phyloP scores from a whole-genome alignment of 1,140 invertebrate genomes.

The Conus ventricosus region DNA sequence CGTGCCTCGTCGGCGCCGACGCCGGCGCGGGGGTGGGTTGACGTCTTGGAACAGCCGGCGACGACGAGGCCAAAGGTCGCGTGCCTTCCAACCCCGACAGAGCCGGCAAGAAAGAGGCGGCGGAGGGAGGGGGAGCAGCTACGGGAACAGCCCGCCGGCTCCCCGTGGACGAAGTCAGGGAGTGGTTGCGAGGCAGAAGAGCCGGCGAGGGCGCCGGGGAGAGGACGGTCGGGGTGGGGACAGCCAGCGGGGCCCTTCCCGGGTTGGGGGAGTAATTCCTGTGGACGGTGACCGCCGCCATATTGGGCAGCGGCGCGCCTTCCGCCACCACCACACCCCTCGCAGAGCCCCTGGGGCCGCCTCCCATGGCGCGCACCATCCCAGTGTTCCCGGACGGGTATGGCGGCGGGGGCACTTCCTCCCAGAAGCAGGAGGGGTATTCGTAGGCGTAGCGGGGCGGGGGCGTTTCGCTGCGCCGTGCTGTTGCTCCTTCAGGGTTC shows the following conservation, averaged over 20 bases:
- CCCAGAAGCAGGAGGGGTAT: constrained; percentile 38
- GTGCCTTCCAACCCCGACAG: neutral
- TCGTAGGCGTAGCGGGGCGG: constrained; percentile 27
- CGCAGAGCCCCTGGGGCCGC: constrained; percentile 1
- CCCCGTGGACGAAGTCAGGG: neutral
- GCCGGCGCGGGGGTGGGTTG: neutral
- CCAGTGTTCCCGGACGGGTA: neutral
- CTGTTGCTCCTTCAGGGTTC: neutral
- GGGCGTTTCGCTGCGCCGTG: neutral
- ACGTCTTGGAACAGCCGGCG: constrained; percentile 14
- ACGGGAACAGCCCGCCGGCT: neutral
- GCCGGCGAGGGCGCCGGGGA: constrained; percentile 27
- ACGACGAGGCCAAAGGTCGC: constrained; percentile 10
- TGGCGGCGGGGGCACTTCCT: constrained; percentile 36
- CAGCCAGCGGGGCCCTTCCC: neutral
- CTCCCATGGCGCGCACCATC: neutral
- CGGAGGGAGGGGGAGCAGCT: neutral
- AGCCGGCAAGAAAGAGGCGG: neutral
- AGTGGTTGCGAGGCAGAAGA: neutral
- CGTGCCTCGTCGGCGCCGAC: neutral
- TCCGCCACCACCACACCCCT: neutral
- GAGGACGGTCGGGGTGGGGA: constrained; percentile 27
- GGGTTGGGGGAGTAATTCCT: neutral
- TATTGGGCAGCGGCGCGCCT: neutral
- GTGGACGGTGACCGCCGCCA: neutral